A percentile compares a stretch with the other conserved stretches of the same genome.
Conservation (phyloP, 2,113 vertebrate species). For the Alces alces region DNA sequence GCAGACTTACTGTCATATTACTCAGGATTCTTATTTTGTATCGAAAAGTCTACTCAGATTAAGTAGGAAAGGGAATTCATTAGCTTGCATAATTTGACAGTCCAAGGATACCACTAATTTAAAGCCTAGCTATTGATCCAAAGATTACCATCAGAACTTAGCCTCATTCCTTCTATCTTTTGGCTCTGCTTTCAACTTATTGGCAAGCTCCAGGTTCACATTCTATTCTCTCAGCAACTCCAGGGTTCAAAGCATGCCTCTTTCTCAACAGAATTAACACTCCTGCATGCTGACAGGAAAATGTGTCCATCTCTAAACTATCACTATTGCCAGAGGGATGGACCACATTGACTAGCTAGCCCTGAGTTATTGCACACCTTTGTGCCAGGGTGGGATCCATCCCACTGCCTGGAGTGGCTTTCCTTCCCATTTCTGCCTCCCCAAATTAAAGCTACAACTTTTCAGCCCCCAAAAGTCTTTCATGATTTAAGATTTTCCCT, state of each 20-base stretch:
- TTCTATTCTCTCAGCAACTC: not conserved
- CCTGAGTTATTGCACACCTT: not conserved
- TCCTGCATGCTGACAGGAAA: not conserved
- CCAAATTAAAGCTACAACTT: not conserved
- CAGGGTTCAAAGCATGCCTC: not conserved
- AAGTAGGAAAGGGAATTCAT: not conserved
- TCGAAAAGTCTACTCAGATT: constrained; percentile 1
- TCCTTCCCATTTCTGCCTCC: not conserved
- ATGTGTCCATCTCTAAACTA: not conserved
- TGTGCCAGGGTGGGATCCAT: not conserved
- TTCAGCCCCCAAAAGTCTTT: not conserved
- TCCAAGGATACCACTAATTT: not conserved
- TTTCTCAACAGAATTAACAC: constrained; percentile 18
- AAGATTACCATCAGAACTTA: not conserved
- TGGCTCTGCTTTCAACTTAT: not conserved
- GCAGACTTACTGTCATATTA: not conserved
- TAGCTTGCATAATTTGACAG: not conserved
- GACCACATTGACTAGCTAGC: not conserved
- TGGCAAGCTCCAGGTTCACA: constrained; percentile 4
- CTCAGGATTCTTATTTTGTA: not conserved
- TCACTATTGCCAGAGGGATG: not conserved
- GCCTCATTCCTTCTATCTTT: not conserved
- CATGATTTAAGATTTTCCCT: not conserved
- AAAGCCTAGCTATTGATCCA: not conserved
- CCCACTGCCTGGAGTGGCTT: not conserved